phyloP scores from a whole-genome alignment of 1,140 invertebrate genomes.

The Schlechtendalia chinensis region DNA sequence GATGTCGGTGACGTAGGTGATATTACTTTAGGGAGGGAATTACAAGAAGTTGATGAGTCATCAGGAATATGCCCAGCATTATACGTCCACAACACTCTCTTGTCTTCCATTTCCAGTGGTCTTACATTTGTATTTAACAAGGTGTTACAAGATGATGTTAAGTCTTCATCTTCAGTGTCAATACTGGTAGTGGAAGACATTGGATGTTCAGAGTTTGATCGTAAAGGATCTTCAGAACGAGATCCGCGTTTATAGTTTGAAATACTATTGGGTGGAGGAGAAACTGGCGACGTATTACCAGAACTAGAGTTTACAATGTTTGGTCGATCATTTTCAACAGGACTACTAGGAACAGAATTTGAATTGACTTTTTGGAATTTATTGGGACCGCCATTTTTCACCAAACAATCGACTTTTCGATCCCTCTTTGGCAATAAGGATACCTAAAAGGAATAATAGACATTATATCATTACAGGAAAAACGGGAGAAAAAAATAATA shows the following conservation, averaged over 20 bases:
- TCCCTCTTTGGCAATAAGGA: conserved; percentile 38
- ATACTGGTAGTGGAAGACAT: conserved; percentile 77
- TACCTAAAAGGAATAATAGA: conserved; percentile 28
- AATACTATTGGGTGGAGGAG: conserved; percentile 61
- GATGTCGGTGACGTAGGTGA: conserved; percentile 79
- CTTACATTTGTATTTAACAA: conserved; percentile 79
- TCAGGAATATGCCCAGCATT: conserved; percentile 62
- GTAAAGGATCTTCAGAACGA: conserved; percentile 81
- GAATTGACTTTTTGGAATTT: conserved; percentile 59
- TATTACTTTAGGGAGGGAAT: conserved; percentile 45
- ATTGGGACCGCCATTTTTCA: conserved; percentile 59
- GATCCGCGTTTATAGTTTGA: conserved; percentile 57
- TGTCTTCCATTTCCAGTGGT: conserved; percentile 57
- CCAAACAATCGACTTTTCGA: conserved; percentile 65
- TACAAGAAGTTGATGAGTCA: conserved; percentile 25
- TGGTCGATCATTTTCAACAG: conserved; percentile 59
- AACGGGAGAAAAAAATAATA: background rate
- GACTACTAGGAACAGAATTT: conserved; percentile 80
- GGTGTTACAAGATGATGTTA: conserved; percentile 87
- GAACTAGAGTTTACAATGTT: conserved; percentile 57
- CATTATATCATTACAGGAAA: background rate
- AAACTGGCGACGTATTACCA: conserved; percentile 59
- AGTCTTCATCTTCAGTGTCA: conserved; percentile 89
- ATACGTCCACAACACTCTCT: conserved; percentile 86
- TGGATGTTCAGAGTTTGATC: conserved; percentile 63